Percentiles rank a stretch among this genome's conserved stretches.
Evolutionary conservation across 1,140 invertebrate genomes (phyloP).

Genomic region (Drosophila parvula): DNA sequence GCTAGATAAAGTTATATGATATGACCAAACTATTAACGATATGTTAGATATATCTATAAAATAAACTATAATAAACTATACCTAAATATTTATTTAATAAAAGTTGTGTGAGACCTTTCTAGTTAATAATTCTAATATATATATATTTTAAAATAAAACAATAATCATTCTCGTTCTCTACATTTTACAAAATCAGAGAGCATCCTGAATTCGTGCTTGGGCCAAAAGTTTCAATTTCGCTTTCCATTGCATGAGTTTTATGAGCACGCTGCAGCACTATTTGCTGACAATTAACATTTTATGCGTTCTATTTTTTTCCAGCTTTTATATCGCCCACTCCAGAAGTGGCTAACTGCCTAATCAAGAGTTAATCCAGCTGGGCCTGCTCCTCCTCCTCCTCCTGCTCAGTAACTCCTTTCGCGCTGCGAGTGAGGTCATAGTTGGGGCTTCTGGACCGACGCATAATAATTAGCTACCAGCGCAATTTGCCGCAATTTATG

Average conservation of each 20-base stretch:
- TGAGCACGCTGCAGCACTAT: constrained; percentile 43
- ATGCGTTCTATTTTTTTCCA: constrained; percentile 47
- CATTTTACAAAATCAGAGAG: neutral
- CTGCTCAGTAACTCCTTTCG: neutral
- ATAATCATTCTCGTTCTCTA: too few species aligned
- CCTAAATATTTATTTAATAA: too few species aligned
- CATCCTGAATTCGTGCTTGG: neutral
- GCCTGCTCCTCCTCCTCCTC: neutral
- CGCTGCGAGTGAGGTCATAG: constrained; percentile 24
- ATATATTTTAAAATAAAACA: neutral
- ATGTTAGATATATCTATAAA: too few species aligned
- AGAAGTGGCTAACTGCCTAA: constrained; percentile 39
- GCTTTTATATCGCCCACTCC: constrained; percentile 52
- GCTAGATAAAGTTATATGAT: too few species aligned
- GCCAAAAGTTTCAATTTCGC: neutral
- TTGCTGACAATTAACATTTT: constrained; percentile 63
- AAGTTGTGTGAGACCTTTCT: too few species aligned
- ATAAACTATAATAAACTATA: too few species aligned
- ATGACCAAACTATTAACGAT: too few species aligned
- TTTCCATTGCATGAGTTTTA: constrained; percentile 54
- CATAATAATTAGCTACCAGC: constrained; percentile 62
- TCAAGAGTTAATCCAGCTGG: constrained; percentile 35
- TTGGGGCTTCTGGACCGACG: constrained; percentile 28
- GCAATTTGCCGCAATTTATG: constrained; percentile 63
- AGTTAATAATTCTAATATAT: too few species aligned